Conservation (phyloP, 2,888 invertebrate species). For the Adelognathus sp. region DNA sequence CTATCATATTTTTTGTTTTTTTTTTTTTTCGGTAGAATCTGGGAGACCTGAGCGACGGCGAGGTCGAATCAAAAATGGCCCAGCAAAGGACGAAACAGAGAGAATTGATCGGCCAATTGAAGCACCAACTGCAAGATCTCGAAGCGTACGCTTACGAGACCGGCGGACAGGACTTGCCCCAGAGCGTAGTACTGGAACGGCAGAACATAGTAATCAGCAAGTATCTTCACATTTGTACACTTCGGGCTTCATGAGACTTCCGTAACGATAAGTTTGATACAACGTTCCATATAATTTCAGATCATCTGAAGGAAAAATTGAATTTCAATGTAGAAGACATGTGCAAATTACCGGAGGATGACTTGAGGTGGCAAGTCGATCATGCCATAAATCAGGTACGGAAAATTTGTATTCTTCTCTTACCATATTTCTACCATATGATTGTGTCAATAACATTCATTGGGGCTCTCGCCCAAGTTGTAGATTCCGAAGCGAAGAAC, state of each 20-base stretch:
- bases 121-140: conserved; percentile 95
- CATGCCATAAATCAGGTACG: conserved; percentile 91
- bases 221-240: conserved; percentile 43
- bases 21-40: conserved; percentile 63
- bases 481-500: too few relatives aligned
- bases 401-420: neutral
- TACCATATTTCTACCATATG: too few relatives aligned
- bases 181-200: conserved; percentile 91
- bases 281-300: conserved; percentile 77
- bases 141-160: conserved; percentile 96
- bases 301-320: conserved; percentile 92
- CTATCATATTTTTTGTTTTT: conserved; percentile 5
- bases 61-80: conserved; percentile 83
- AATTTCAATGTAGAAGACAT: conserved; percentile 93
- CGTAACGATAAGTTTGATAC: neutral
- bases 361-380: conserved; percentile 94
- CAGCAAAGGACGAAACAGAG: conserved; percentile 87
- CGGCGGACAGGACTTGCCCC: conserved; percentile 89
- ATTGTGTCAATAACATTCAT: too few relatives aligned
- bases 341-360: conserved; percentile 88
- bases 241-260: neutral
- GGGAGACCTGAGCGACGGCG: conserved; percentile 74
- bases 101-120: conserved; percentile 94
- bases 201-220: conserved; percentile 92
- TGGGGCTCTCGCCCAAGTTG: too few relatives aligned